phyloP scores from a whole-genome alignment of 2,113 vertebrate species.

The Mustela lutreola region DNA sequence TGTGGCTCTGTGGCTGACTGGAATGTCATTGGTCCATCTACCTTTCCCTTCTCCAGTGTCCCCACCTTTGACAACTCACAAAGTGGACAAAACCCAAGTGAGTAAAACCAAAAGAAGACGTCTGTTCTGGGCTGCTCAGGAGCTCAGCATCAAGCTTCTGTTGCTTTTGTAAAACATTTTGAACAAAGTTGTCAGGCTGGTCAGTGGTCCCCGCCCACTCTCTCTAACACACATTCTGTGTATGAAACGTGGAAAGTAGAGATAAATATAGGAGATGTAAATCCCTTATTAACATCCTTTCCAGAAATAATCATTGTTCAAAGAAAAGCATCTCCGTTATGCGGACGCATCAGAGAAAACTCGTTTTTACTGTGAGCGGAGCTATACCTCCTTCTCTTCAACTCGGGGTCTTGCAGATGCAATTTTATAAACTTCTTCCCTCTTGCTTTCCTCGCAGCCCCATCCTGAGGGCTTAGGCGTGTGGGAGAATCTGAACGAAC shows the following conservation, averaged over 20 bases:
- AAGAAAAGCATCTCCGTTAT: not conserved
- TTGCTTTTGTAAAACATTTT: not conserved
- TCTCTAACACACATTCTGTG: not conserved
- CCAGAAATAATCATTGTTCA: not conserved
- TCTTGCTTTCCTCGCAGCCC: not conserved
- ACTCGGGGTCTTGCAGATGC: not conserved
- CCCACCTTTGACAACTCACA: not conserved
- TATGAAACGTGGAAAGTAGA: not conserved
- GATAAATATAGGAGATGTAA: not conserved
- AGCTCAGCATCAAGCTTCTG: not conserved
- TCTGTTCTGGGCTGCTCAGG: not conserved
- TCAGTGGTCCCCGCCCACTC: no score
- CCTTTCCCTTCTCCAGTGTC: not conserved
- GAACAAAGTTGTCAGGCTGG: not conserved
- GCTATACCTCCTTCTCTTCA: slow-evolving; percentile 53
- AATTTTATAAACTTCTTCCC: slow-evolving; percentile 26
- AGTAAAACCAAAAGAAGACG: not conserved
- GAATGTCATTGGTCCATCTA: not conserved
- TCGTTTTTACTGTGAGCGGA: not conserved
- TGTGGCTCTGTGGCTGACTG: not conserved
- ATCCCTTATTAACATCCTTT: not conserved
- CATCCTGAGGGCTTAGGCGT: slow-evolving; percentile 18
- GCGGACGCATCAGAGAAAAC: not conserved
- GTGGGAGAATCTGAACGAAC: not conserved
- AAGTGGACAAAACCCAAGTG: not conserved